Conservation (phyloP, 2,888 invertebrate genomes). For the Plagiodera versicolora region DNA sequence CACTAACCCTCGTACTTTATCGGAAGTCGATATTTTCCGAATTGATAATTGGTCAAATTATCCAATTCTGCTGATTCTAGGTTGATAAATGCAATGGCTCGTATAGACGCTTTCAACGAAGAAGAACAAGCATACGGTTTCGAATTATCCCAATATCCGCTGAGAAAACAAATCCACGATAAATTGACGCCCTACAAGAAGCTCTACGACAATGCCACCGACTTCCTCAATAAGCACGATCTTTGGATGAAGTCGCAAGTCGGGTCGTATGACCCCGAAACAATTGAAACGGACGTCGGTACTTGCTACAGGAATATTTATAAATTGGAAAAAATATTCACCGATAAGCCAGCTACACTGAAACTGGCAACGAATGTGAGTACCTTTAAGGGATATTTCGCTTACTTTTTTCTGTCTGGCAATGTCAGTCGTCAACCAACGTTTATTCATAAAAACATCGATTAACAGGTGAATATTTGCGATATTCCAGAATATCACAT, state of each 20-base stretch:
- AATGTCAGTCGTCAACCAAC: too few relatives aligned
- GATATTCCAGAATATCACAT: too few relatives aligned
- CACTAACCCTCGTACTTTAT: too few relatives aligned
- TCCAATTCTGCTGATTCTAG: conserved; percentile 44
- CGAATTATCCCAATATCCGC: conserved; percentile 86
- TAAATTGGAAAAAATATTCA: conserved; percentile 86
- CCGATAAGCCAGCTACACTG: conserved; percentile 72
- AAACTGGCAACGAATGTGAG: conserved; percentile 68
- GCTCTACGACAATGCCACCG: conserved; percentile 85
- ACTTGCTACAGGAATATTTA: conserved; percentile 73
- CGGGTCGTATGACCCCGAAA: conserved; percentile 84
- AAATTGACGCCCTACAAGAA: conserved; percentile 82
- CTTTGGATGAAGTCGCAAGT: conserved; percentile 85
- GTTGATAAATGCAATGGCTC: conserved; percentile 72
- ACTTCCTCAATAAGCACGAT: conserved; percentile 80
- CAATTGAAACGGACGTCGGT: conserved; percentile 79
- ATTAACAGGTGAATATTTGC: too few relatives aligned
- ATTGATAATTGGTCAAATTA: background rate
- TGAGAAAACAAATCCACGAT: conserved; percentile 77
- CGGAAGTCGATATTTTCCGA: too few relatives aligned
- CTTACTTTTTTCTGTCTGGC: too few relatives aligned
- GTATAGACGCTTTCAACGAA: conserved; percentile 86
- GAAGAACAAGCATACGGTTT: conserved; percentile 89
- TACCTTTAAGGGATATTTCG: too few relatives aligned
- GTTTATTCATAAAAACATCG: too few relatives aligned